These are phyloP conservation scores for Danaus chrysippus DNA, from an alignment of 2,888 invertebrate genomes.

Conservation along the genomic window DNA sequence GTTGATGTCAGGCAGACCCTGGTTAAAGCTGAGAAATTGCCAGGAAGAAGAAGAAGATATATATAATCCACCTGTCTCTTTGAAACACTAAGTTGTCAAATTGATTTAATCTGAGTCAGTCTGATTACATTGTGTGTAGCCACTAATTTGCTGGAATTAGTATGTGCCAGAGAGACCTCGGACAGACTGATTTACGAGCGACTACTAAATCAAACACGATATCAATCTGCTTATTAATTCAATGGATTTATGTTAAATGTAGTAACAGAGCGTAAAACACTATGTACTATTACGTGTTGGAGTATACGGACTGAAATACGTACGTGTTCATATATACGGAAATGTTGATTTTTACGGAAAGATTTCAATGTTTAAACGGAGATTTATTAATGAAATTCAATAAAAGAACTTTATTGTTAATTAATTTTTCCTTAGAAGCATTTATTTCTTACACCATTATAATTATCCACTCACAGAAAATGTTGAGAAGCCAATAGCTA, in stretches of 20 bases:
- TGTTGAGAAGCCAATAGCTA: too few species aligned
- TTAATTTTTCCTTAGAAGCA: too few species aligned
- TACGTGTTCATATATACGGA: too few species aligned
- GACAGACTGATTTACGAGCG: slow-evolving; percentile 38
- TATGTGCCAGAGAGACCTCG: slow-evolving; percentile 40
- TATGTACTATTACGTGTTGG: background rate
- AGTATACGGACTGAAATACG: background rate
- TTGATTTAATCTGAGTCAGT: slow-evolving; percentile 18
- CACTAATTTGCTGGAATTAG: slow-evolving; percentile 42
- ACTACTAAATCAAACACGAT: slow-evolving; percentile 44
- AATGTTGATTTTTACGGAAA: too few species aligned
- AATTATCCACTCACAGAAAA: too few species aligned
- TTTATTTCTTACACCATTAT: too few species aligned
- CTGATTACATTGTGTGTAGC: slow-evolving; percentile 20
- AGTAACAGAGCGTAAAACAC: slow-evolving; percentile 1
- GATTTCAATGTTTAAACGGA: too few species aligned
- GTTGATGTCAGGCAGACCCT: too few species aligned
- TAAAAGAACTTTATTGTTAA: too few species aligned
- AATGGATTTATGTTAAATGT: slow-evolving; percentile 18
- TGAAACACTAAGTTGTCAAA: slow-evolving; percentile 14
- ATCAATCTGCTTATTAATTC: slow-evolving; percentile 41
- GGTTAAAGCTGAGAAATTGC: too few species aligned
- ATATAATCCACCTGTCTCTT: background rate
- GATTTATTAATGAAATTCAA: too few species aligned
- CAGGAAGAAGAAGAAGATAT: too few species aligned